Evolutionary conservation across 2,888 invertebrate genomes (phyloP).

Genomic region (Cantharis lateralis): DNA sequence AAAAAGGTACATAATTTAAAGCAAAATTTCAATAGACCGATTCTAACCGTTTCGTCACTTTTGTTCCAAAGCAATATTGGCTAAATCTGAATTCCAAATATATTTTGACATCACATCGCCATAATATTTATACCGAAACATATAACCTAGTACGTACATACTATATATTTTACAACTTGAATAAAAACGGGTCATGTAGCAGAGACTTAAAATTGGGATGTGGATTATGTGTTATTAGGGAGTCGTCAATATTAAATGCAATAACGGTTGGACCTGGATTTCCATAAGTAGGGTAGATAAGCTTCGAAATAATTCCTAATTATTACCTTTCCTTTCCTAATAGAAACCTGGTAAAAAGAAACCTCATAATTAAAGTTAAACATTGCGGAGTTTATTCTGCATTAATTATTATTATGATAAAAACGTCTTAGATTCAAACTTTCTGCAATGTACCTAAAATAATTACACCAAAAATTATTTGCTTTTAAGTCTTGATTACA

Average conservation of each 20-base stretch:
- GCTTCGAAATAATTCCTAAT: not conserved
- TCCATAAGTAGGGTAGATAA: not conserved
- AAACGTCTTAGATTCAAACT: not conserved
- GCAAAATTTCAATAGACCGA: constrained; percentile 2
- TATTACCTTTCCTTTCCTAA: not conserved
- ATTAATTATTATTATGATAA: not conserved
- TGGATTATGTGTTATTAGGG: not conserved
- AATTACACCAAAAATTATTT: not conserved
- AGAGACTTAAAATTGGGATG: not conserved
- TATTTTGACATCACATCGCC: not conserved
- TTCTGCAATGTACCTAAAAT: not conserved
- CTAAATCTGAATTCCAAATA: not conserved
- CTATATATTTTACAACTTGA: not conserved
- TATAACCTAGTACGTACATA: not conserved
- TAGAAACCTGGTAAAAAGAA: not conserved
- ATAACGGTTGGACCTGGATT: not conserved
- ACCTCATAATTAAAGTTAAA: not conserved
- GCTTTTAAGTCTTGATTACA: not conserved
- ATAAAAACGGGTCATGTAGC: not conserved
- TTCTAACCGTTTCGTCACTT: not conserved
- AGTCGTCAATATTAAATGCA: not conserved
- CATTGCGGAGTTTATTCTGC: not conserved
- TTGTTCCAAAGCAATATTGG: not conserved
- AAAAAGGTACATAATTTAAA: constrained; percentile 5
- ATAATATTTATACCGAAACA: not conserved